Conservation (phyloP, 2,113 vertebrate genomes). For the Clinocottus analis region DNA sequence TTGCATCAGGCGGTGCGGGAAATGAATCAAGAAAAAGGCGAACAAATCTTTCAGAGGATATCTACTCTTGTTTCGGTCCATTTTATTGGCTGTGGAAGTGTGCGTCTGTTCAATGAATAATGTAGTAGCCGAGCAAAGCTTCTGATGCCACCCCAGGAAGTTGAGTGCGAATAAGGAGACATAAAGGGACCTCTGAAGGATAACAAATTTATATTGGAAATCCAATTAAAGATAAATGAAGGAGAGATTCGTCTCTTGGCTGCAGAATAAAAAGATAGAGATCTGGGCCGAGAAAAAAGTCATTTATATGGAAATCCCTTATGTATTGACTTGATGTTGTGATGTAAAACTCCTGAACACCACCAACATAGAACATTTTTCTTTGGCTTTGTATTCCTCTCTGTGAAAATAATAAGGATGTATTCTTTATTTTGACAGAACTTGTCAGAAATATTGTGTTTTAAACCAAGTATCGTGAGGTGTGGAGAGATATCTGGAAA, state of each 20-base stretch:
- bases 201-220: conserved; percentile 70
- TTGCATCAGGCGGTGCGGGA: conserved; percentile 5
- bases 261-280: conserved; percentile 50
- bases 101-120: conserved; percentile 66
- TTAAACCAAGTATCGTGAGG: background rate
- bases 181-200: conserved; percentile 56
- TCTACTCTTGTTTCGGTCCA: conserved; percentile 45
- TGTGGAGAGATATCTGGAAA: background rate
- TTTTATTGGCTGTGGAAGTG: conserved; percentile 39
- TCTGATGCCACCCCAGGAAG: conserved; percentile 69
- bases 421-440: background rate
- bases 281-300: conserved; percentile 49
- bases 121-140: conserved; percentile 54
- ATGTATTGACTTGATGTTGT: conserved; percentile 42
- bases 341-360: conserved; percentile 9
- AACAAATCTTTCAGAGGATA: conserved; percentile 33
- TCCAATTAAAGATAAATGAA: conserved; percentile 79
- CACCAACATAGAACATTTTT: conserved; percentile 6
- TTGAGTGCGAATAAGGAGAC: conserved; percentile 48
- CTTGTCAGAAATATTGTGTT: background rate
- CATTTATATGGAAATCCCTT: conserved; percentile 72
- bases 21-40: conserved; percentile 17
- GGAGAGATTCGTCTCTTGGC: conserved; percentile 58
- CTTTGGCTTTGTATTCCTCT: background rate
- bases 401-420: background rate